These are phyloP conservation scores for Gasteruption jaculator DNA, from an alignment of 2,888 invertebrate genomes.

Conservation along the genomic window DNA sequence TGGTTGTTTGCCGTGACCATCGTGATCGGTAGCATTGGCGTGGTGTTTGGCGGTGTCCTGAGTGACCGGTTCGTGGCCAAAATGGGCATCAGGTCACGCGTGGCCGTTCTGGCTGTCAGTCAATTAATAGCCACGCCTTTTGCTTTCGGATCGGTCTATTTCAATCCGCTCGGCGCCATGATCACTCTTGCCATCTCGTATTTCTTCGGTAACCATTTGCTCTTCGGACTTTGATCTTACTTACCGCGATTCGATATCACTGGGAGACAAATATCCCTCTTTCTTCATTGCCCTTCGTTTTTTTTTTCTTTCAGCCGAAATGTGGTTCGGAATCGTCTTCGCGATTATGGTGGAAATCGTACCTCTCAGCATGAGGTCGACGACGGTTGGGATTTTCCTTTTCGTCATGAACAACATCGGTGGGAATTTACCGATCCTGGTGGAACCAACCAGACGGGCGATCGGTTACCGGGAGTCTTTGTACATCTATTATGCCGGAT, in stretches of 20 bases:
- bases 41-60: conserved; percentile 70
- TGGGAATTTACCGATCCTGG: conserved; percentile 82
- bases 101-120: conserved; percentile 74
- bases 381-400: conserved; percentile 80
- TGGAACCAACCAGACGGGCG: conserved; percentile 77
- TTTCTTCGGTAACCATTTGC: conserved; percentile 65
- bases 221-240: too few relatives aligned
- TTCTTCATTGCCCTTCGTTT: neutral
- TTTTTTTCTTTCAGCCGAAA: conserved; percentile 65
- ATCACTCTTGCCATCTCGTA: conserved; percentile 83
- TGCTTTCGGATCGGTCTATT: conserved; percentile 81
- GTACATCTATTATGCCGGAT: conserved; percentile 85
- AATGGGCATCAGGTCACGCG: conserved; percentile 79
- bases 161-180: conserved; percentile 80
- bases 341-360: conserved; percentile 87
- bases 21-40: conserved; percentile 76
- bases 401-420: conserved; percentile 93
- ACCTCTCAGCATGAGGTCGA: conserved; percentile 74
- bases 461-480: conserved; percentile 81
- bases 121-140: conserved; percentile 80
- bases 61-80: conserved; percentile 85
- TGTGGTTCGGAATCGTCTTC: conserved; percentile 93
- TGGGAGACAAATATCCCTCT: too few relatives aligned
- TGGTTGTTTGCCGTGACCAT: conserved; percentile 87
- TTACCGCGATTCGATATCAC: too few relatives aligned